Conservation (phyloP, 2,797 vertebrate genomes). For the Anguilla megastoma region DNA sequence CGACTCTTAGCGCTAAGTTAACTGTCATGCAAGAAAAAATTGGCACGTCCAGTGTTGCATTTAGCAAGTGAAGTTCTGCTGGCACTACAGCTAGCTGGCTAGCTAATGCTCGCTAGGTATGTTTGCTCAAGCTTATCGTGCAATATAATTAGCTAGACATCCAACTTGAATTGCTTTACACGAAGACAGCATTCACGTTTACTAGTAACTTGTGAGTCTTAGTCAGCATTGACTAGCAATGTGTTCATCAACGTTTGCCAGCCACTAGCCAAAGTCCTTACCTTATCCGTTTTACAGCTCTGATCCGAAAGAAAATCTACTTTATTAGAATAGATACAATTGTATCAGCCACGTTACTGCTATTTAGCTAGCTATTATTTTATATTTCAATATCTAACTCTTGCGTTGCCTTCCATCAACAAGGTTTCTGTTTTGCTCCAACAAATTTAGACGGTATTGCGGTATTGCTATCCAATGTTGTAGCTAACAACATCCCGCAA, state of each 20-base stretch:
- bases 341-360: neutral
- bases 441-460: neutral
- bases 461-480: neutral
- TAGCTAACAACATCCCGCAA: constrained; percentile 62
- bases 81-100: too few species aligned
- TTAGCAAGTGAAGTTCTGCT: too few species aligned
- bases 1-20: too few species aligned
- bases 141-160: too few species aligned
- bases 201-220: neutral
- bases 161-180: too few species aligned
- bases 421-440: too few species aligned
- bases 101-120: too few species aligned
- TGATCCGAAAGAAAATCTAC: neutral
- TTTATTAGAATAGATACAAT: neutral
- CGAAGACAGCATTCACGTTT: too few species aligned
- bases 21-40: too few species aligned
- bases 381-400: neutral
- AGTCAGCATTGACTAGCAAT: neutral
- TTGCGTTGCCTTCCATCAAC: neutral
- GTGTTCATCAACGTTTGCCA: neutral
- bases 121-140: too few species aligned
- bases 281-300: constrained; percentile 3
- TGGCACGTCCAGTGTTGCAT: too few species aligned
- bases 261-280: neutral
- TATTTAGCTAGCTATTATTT: neutral